Base-by-base conservation (phyloP, 2,888 invertebrate species). In the Epirrita christyi region DNA sequence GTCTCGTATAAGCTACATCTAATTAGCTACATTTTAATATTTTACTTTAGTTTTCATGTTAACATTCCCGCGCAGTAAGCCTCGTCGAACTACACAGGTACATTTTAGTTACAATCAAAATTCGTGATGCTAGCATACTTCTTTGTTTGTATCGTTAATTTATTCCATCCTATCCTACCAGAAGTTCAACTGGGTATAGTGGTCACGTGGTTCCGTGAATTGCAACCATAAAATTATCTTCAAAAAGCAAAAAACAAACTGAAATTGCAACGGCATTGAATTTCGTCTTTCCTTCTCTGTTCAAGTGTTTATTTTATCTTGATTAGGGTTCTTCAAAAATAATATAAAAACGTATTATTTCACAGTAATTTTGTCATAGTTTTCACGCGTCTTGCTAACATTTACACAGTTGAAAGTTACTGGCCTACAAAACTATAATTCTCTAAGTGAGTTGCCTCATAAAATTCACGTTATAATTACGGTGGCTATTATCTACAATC, bases 391-490 rank as follows among this genome's bases (percentile, higher is more conserved):
- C 9, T 1, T 58, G 32, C 44, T 21, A 13, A 34, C 60, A 43
- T 53, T 59, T 53, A 56, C 52, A 48, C 44, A 61, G 58, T 62
- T 55, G 63, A 67, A 67, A 67, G 65, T 64, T 56, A 55, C 59
- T 63, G 64, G 60, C 67, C 67, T 62, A 65, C 61, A 62, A 61
- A 63, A 63, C 43, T 51, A 55, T 63, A 59, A 59, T 53, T 38
- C 51, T 48, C 57, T 46, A 56, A 37, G n/a, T 21, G 4, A 36
- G 59, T 64, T 66, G 60, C 64, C 37, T 63, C 67, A 64, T 59
- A 46, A 59, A 61, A 63, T 61, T 55, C 56, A 48, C 51, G 46
- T 48, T 60, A 59, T 67, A 67, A 64, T 67, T 64, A 56, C 45
- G 44, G 49, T 38, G 49, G 43, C 36, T 29, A 21, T 51, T 54